Conservation (phyloP, 2,888 invertebrate species). For the Stictocephala bisonia region DNA sequence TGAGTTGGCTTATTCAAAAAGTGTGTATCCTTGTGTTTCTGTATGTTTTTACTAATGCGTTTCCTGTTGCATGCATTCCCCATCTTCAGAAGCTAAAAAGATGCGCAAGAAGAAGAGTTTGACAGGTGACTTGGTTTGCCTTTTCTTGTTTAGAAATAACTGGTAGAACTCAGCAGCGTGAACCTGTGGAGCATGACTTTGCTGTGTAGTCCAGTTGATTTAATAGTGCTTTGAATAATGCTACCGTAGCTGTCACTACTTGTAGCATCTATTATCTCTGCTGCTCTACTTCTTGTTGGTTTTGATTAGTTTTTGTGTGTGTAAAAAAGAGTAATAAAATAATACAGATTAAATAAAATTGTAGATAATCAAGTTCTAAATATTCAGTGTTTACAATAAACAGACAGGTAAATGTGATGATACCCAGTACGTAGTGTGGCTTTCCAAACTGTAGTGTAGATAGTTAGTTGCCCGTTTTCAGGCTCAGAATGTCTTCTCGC, state of each 20-base stretch:
- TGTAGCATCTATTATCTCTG: no score
- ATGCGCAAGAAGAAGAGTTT: constrained; percentile 93
- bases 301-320: no score
- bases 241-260: constrained; percentile 27
- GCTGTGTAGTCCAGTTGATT: constrained; percentile 12
- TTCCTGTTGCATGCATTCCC: constrained; percentile 68
- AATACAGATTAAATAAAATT: no score
- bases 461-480: no score
- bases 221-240: constrained; percentile 38
- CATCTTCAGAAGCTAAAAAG: constrained; percentile 90
- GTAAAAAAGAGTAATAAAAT: no score
- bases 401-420: no score
- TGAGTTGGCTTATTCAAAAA: constrained; percentile 34
- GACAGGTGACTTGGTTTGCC: constrained; percentile 75
- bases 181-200: background rate
- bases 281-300: no score
- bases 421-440: no score
- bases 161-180: constrained; percentile 23
- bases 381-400: no score
- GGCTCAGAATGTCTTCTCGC: no score
- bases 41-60: constrained; percentile 66
- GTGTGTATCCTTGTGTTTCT: constrained; percentile 52
- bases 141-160: constrained; percentile 20
- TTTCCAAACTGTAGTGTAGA: no score
- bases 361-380: no score